Evolutionary conservation across 2,113 vertebrate species (phyloP).

Genomic region (Xiphophorus hellerii): DNA sequence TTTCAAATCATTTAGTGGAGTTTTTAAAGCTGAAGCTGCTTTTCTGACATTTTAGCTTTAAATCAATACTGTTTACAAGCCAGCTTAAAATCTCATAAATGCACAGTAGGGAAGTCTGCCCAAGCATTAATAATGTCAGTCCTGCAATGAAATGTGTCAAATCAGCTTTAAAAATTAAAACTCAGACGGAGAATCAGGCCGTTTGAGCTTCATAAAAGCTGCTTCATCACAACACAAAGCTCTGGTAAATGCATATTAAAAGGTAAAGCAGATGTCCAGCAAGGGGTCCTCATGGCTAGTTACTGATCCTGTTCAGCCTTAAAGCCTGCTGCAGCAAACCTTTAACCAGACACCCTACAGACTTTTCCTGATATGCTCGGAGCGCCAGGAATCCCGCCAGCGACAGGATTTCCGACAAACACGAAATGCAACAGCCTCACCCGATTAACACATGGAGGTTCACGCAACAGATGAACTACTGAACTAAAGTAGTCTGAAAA

Average conservation of each 20-base stretch:
- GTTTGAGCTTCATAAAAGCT: neutral
- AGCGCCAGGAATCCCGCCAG: neutral
- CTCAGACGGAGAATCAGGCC: neutral
- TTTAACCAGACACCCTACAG: slow-evolving; percentile 6
- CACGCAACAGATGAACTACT: neutral
- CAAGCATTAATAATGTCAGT: neutral
- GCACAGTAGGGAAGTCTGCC: neutral
- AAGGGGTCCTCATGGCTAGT: slow-evolving; percentile 34
- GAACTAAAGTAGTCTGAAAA: neutral
- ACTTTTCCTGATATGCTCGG: slow-evolving; percentile 25
- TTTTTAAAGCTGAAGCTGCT: neutral
- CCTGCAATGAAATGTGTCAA: neutral
- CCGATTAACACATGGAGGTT: neutral
- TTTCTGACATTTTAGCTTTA: too few relatives aligned
- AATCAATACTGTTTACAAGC: neutral
- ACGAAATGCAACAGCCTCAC: neutral
- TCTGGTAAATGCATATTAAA: slow-evolving; percentile 28
- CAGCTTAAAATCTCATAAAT: neutral
- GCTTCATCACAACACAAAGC: slow-evolving; percentile 34
- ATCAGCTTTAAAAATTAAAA: neutral
- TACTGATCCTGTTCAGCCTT: slow-evolving; percentile 1
- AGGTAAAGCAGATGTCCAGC: slow-evolving; percentile 10
- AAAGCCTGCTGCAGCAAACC: neutral
- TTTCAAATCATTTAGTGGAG: slow-evolving; percentile 13
- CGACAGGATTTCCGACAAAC: neutral